Base-by-base conservation (phyloP, 2,888 invertebrate genomes). In the Melanargia galathea region DNA sequence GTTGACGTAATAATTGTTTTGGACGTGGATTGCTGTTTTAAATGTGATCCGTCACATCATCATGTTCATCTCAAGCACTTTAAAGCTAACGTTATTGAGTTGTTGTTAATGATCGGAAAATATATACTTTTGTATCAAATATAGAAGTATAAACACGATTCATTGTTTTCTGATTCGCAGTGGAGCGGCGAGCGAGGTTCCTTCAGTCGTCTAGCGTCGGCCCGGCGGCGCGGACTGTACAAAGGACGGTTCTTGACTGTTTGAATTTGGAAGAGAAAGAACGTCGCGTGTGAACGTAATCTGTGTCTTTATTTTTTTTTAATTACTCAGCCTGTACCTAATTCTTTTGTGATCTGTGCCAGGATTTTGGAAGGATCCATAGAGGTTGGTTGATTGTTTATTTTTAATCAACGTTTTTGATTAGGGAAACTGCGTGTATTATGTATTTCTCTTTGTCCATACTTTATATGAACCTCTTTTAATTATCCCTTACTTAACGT, bases 221-320 rank as follows among this genome's bases (percentile, higher is more conserved):
- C 75, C 76, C 72, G 65, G 71, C 78, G 84, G 81, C 82, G 86
- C 82, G 81, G 83, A 81, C 82, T 76, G 60, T 55, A 30, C 40
- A 40, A 43, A 49, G 58, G 58, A 38, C 58, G 30, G 60, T 51
- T 49, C 35, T 43, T 30, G 24, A 35, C 38, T 57, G 58, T 33
- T 62, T 20, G 52, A 40, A 64, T 48, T 51, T 51, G 24, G 38
- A 48, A 57, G 24, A 46, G 45, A 46, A 52, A 46, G 45, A 46
- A 52, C 80, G 80, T 66, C 87, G 88, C 84, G 88, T 79, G 87
- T 88, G 87, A 77, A 76, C 76, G 75, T 69, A 71, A 70, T 67
- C 63, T 72, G 81, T 80, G 83, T 76, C 74, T 73, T 83, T 75
- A 76, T 78, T 77, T 75, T 78, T 82, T 78, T 77, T 70, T 75